These are phyloP conservation scores for Octonoba sinensis DNA, from an alignment of 2,888 invertebrate species.

Conservation along the genomic window DNA sequence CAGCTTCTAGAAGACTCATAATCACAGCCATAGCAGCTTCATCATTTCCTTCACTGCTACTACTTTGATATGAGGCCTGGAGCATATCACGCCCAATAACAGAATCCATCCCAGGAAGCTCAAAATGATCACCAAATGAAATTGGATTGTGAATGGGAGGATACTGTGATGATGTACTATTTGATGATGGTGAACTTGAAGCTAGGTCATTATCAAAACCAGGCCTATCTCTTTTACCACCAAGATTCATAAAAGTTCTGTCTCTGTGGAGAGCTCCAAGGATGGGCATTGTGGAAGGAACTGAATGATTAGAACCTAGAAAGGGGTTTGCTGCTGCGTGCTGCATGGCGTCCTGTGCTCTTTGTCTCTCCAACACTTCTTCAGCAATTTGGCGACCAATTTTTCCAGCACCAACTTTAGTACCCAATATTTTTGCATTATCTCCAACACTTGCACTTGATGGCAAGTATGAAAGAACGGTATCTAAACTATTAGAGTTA, in stretches of 20 bases:
- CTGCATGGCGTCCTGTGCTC: constrained; percentile 12
- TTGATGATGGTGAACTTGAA: constrained; percentile 36
- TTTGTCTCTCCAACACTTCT: constrained; percentile 77
- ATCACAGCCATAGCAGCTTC: constrained; percentile 93
- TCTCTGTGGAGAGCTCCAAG: constrained; percentile 8
- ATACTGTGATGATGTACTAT: constrained; percentile 43
- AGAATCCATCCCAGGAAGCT: constrained; percentile 74
- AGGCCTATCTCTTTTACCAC: constrained; percentile 16
- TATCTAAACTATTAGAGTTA: constrained; percentile 62
- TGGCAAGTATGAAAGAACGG: constrained; percentile 59
- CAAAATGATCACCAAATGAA: constrained; percentile 70
- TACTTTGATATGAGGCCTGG: constrained; percentile 59
- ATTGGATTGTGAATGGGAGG: constrained; percentile 54
- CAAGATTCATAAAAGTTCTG: constrained; percentile 18
- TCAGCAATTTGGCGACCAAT: constrained; percentile 88
- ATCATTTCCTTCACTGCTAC: constrained; percentile 82
- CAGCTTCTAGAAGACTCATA: constrained; percentile 90
- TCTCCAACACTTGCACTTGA: constrained; percentile 65
- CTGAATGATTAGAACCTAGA: constrained; percentile 5
- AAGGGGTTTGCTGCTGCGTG: constrained; percentile 11
- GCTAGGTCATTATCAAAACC: constrained; percentile 40
- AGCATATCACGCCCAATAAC: constrained; percentile 73
- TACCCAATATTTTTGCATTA: constrained; percentile 75
- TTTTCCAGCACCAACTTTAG: constrained; percentile 85
- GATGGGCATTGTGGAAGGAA: background rate